phyloP scores from a whole-genome alignment of 1,140 invertebrate genomes.

The Riptortus pedestris region DNA sequence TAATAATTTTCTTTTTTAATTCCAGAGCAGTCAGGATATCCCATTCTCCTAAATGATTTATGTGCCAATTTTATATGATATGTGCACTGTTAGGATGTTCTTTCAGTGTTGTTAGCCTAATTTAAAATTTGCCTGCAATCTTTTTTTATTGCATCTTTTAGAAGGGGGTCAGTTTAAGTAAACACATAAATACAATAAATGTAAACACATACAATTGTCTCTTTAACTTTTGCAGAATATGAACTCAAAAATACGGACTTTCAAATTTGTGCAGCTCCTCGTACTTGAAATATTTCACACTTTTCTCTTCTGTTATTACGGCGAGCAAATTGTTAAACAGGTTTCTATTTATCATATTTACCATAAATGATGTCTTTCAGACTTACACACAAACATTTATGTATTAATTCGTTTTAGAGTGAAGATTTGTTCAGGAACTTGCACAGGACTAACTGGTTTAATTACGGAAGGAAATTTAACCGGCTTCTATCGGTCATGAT shows the following conservation, averaged over 20 bases:
- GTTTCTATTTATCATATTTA: background rate
- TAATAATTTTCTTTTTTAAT: too few relatives aligned
- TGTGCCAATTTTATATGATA: too few relatives aligned
- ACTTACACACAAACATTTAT: too few relatives aligned
- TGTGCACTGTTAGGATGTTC: too few relatives aligned
- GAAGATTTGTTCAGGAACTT: background rate
- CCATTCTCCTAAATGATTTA: too few relatives aligned
- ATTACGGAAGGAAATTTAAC: background rate
- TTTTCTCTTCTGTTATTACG: background rate
- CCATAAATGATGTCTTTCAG: background rate
- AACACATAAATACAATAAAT: too few relatives aligned
- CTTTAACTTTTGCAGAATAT: background rate
- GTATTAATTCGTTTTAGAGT: background rate
- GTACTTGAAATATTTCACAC: background rate
- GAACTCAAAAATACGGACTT: background rate
- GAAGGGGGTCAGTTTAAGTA: too few relatives aligned
- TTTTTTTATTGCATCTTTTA: too few relatives aligned
- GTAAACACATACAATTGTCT: too few relatives aligned
- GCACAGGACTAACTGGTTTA: background rate
- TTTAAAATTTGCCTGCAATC: too few relatives aligned
- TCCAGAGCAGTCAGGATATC: too few relatives aligned
- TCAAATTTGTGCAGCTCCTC: background rate
- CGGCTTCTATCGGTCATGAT: background rate
- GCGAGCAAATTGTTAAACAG: background rate
- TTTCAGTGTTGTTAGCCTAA: too few relatives aligned